phyloP scores from a whole-genome alignment of 1,140 invertebrate genomes.

The Dryas iulia region DNA sequence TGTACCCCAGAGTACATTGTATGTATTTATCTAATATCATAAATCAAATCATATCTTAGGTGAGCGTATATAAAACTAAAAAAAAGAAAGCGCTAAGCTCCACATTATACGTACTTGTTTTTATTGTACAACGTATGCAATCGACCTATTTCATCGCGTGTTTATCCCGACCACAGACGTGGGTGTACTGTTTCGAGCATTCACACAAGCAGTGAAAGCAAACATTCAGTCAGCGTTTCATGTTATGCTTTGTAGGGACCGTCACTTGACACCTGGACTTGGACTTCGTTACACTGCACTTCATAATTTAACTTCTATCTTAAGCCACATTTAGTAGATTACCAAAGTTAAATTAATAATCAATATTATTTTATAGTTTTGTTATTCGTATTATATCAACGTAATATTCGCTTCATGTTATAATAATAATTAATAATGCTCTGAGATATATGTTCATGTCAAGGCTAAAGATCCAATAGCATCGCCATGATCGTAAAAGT shows the following conservation, averaged over 20 bases:
- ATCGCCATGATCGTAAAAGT: slow-evolving; percentile 18
- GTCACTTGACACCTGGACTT: slow-evolving; percentile 63
- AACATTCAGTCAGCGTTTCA: slow-evolving; percentile 59
- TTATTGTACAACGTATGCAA: slow-evolving; percentile 26
- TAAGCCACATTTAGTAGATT: neutral
- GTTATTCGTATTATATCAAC: neutral
- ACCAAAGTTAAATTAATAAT: neutral
- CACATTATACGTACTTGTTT: slow-evolving; percentile 3
- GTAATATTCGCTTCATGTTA: neutral
- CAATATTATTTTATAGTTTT: neutral
- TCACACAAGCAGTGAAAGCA: slow-evolving; percentile 65
- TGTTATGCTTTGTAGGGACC: slow-evolving; percentile 58
- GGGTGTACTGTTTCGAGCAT: slow-evolving; percentile 66
- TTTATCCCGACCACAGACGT: slow-evolving; percentile 41
- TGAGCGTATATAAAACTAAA: neutral
- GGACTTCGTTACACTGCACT: slow-evolving; percentile 47
- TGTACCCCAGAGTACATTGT: neutral
- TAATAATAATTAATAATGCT: neutral
- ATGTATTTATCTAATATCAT: neutral
- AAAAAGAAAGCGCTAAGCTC: neutral
- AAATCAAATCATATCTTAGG: neutral
- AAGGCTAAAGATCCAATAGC: slow-evolving; percentile 8
- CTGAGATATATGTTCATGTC: neutral
- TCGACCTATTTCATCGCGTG: slow-evolving; percentile 38
- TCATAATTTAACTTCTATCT: neutral